Evolutionary conservation across 2,113 vertebrate genomes (phyloP), one percentile per base, ranked within the genome.

Genomic region (Artemisiospiza belli): DNA sequence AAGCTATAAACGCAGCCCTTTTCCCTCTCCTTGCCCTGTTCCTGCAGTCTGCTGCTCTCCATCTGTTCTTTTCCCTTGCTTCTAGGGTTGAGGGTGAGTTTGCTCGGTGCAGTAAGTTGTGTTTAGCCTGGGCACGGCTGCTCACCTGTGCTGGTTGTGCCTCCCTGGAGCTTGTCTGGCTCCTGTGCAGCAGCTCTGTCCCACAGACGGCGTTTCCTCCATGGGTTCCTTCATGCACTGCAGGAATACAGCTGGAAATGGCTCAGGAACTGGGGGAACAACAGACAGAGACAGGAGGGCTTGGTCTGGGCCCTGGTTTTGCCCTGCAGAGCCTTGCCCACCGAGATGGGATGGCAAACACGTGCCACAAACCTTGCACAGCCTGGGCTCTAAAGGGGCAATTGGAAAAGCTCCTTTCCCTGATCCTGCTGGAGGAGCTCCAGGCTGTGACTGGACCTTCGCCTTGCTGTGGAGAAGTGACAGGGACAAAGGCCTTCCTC

Each of bases 391-490:
- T 41, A 8, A 17, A 55, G 67, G 64, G 77, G 33, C 59, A 6
- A 5, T 0, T 51, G 61, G 81, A 12, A 35, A 54, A 41, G 13
- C 2, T 8, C 49, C 7, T 68, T 82, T 61, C 3, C 37, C n/a
- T 49, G 6, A 11, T 66, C 39, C 35, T 74, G 75, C 18, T 47
- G 6, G 6, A 9, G 87, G 54, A 59, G 72, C 33, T 67, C 23
- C 55, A 58, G 68, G 5, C 15, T 9, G 17, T 64, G 21, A 22
- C 44, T 80, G 85, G 81, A 85, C 94, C 96, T 95, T 77, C 54
- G 80, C 92, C 96, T 88, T 70, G 63, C 61, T 76, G 24, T 2
- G 47, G 23, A 35, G 72, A 57, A 75, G 66, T 28, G 88, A 49
- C 79, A 25, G 1, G 39, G 92, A 88, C 57, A 76, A 72, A 95